Evolutionary conservation across 1,140 invertebrate genomes (phyloP), one percentile per base, ranked within the genome.

Genomic region (Heliconius congener): DNA sequence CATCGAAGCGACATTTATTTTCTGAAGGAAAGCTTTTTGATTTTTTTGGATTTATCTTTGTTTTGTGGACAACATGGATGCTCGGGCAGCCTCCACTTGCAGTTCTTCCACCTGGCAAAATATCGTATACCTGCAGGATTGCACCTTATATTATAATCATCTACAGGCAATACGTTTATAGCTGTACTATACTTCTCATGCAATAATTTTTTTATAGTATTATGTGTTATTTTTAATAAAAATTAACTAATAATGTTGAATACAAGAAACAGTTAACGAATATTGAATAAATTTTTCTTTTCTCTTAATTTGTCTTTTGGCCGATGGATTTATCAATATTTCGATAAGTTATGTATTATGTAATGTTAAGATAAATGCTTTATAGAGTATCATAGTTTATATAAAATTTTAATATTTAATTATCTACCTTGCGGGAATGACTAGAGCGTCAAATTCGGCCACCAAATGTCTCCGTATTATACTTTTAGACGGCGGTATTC

Each of bases 401-500:
- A 66, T n/a, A 4, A 30, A 8, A 66, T 66, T 27, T 30, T 66
- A 52, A 19, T 3, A 66, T 66, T 66, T 30, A 23, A 23, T 1
- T 60, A 60, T 60, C 2, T 77, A 98, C 98, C 98, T 98, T 90
- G 98, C 98, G 82, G 98, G 98, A 90, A 98, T 96, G 82, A 99
- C 96, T 80, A 99, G 96, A 70, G 97, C 96, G 91, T 99, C 98
- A 80, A 99, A 96, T 95, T 99, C 98, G 34, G 98, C 97, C 75
- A 97, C 96, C 39, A 99, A 96, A 95, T 99, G 98, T 87, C 98
- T 95, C 87, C 98, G 95, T 80, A 99, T 98, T 93, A 99, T 99
- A 89, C 98, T 98, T 90, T 99, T 98, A 8, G 98, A 98, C 9
- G 98, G 97, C 46, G 98, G 98, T 86, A 99, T 99, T 74, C 98